These are phyloP conservation scores for Hydrotaea diabolus DNA, from an alignment of 2,888 invertebrate genomes.

Conservation along the genomic window DNA sequence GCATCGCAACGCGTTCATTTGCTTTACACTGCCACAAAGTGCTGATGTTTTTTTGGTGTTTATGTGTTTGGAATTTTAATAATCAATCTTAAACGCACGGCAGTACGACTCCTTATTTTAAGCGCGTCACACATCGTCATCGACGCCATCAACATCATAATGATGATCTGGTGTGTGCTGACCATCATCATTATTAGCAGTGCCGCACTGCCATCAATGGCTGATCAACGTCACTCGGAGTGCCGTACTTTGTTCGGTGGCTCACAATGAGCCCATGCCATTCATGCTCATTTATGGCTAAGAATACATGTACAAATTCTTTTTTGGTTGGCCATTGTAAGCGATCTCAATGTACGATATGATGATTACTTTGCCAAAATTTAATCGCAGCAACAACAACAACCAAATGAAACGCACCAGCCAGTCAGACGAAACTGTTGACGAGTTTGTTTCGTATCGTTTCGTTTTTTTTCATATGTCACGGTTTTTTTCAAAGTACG, in stretches of 20 bases:
- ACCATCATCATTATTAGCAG: not conserved
- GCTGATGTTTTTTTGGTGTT: conserved; percentile 19
- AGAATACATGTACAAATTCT: conserved; percentile 8
- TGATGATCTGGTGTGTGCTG: too few species aligned
- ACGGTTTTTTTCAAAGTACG: not conserved
- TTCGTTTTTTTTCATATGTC: too few species aligned
- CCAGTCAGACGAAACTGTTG: not conserved
- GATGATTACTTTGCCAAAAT: conserved; percentile 33
- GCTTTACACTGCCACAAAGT: not conserved
- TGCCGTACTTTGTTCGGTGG: conserved; percentile 14
- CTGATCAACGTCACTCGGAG: conserved; percentile 48
- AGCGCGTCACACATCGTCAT: conserved; percentile 55
- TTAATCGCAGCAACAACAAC: not conserved
- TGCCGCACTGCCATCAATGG: conserved; percentile 12
- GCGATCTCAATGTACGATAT: conserved; percentile 19
- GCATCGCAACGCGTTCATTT: not conserved
- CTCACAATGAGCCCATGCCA: not conserved
- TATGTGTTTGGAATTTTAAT: conserved; percentile 61
- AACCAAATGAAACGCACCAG: not conserved
- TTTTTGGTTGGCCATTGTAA: conserved; percentile 26
- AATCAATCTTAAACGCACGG: conserved; percentile 42
- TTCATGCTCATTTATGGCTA: not conserved
- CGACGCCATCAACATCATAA: conserved; percentile 35
- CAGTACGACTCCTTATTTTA: conserved; percentile 42
- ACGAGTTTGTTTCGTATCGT: not conserved